Percentiles rank a stretch among this genome's conserved stretches.
phyloP scores from a whole-genome alignment of 2,113 vertebrate species.

The Riparia riparia region DNA sequence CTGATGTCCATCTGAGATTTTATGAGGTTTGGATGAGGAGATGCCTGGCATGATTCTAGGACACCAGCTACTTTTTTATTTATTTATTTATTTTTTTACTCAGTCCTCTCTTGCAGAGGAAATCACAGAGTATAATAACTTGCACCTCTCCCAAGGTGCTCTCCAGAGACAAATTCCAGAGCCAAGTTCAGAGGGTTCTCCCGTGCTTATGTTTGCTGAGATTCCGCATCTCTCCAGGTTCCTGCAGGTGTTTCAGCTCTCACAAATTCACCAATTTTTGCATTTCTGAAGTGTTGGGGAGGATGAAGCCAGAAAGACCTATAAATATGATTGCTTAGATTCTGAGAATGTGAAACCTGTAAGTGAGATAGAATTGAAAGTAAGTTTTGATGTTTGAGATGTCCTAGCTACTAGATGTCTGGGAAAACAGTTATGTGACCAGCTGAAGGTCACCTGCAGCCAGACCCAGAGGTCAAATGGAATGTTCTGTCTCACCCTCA shows the following conservation, averaged over 20 bases:
- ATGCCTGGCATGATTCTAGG: neutral
- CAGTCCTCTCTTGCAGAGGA: neutral
- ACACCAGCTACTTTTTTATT: neutral
- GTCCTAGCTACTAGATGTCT: too few relatives aligned
- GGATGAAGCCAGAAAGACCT: too few relatives aligned
- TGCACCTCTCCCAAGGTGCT: neutral
- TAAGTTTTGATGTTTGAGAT: too few relatives aligned
- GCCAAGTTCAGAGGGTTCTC: neutral
- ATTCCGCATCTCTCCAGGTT: neutral
- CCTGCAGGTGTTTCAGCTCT: neutral
- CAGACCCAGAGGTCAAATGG: too few relatives aligned
- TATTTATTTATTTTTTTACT: neutral
- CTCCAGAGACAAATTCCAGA: neutral
- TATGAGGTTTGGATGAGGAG: neutral
- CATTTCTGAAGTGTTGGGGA: neutral
- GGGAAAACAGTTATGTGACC: too few relatives aligned
- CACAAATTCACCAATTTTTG: neutral
- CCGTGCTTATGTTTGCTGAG: neutral
- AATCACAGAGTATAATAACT: neutral
- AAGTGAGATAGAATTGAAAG: too few relatives aligned
- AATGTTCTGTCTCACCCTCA: too few relatives aligned
- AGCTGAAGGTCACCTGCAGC: too few relatives aligned
- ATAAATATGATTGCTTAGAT: too few relatives aligned
- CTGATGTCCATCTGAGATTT: neutral
- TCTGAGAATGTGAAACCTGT: too few relatives aligned